Base-by-base conservation (phyloP, 1,140 invertebrate species). In the Anoplolepis gracilipes region DNA sequence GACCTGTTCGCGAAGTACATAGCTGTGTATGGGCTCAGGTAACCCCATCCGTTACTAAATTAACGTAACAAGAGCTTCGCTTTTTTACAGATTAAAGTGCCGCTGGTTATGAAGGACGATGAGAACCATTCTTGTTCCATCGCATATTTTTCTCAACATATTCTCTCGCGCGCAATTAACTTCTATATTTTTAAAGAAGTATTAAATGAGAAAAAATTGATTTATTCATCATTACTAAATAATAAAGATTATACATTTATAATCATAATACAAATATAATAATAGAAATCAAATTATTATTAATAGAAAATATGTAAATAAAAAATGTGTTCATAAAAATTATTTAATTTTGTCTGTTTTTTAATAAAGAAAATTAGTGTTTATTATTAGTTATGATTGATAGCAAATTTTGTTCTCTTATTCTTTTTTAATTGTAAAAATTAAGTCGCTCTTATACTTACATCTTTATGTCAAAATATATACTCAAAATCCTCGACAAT, bases 61-160 rank as follows among this genome's bases (percentile, higher is more conserved):
- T 81, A 81, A 81, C 61, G 76, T 70, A 79, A 79, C 65, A 70
- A 39, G 42, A 53, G 64, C 46, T 4, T 42, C 28, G n/a, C n/a
- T 57, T 57, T 81, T 72, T 49, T n/a, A 10, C 19, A 6, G 25
- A 79, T 55, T 59, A 81, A 57, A 81, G 16, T 1, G 22, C 16
- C 7, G 7, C 6, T 19, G 5, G 33, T 8, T 0, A 57, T 49
- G 11, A 8, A 49, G 13, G 39, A 69, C 13, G 2, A 57, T 11
- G 49, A 4, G 33, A 22, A 28, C 13, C 7, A 36, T 13, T 67
- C 16, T 65, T 36, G n/a, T 13, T 79, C 13, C 4, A 25, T 25
- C n/a, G 8, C 16, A 33, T 49, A 7, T 69, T 36, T 67, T 16
- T 78, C 39, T 53, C 59, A 30, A 65, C 13, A 36, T 65, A 36